Percentiles rank a stretch among this genome's conserved stretches.
Conservation (phyloP, 2,888 invertebrate species). For the Cephus pulcher region DNA sequence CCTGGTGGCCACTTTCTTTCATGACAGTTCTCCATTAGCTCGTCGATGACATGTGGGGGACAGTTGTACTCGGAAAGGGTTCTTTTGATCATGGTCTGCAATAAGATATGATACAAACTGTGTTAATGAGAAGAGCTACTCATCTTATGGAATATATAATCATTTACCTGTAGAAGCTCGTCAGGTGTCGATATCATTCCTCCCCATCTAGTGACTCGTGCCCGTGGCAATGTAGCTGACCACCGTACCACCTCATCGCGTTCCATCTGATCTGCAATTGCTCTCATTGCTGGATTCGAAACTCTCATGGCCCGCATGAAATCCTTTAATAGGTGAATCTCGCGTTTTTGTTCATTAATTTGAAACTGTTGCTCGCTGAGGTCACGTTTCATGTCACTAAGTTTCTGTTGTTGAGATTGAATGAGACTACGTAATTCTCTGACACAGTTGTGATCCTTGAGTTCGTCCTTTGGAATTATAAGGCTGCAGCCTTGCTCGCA, state of each 20-base stretch:
- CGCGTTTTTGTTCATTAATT: slow-evolving; percentile 90
- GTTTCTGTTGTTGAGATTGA: slow-evolving; percentile 86
- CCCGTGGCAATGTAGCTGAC: slow-evolving; percentile 85
- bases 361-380: slow-evolving; percentile 87
- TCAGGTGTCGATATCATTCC: slow-evolving; percentile 99
- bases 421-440: slow-evolving; percentile 87
- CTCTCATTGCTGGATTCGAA: slow-evolving; percentile 91
- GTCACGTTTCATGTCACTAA: slow-evolving; percentile 88
- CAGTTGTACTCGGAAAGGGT: slow-evolving; percentile 94
- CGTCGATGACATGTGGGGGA: slow-evolving; percentile 92
- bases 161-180: slow-evolving; percentile 84
- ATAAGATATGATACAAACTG: slow-evolving; percentile 24
- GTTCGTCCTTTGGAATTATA: slow-evolving; percentile 94
- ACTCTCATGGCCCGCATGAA: slow-evolving; percentile 94
- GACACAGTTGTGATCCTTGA: slow-evolving; percentile 95
- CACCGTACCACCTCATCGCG: slow-evolving; percentile 92
- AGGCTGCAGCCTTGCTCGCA: slow-evolving; percentile 96
- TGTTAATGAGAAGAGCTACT: background rate
- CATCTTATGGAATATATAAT: slow-evolving; percentile 6
- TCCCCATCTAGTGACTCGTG: slow-evolving; percentile 95
- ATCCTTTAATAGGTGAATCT: slow-evolving; percentile 89
- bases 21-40: slow-evolving; percentile 97
- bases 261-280: slow-evolving; percentile 94
- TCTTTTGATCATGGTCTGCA: slow-evolving; percentile 91
- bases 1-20: slow-evolving; percentile 96